Conservation (phyloP, 2,113 vertebrate species). For the Pseudorasbora parva region DNA sequence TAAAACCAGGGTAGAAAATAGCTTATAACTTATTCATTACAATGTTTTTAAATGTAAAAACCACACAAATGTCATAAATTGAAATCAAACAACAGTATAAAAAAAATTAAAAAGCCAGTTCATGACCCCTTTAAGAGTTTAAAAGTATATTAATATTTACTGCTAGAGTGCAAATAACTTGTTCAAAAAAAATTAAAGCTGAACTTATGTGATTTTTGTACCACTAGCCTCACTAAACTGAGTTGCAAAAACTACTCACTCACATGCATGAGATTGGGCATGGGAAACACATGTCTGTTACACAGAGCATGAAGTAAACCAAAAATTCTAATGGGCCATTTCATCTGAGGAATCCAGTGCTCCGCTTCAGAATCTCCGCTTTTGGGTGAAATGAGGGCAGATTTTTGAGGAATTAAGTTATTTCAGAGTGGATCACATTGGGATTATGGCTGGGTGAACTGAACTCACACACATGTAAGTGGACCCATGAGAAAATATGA, state of each 20-base stretch:
- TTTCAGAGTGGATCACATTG: neutral
- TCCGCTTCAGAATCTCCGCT: neutral
- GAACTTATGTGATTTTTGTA: neutral
- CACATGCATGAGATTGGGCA: neutral
- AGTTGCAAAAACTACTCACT: neutral
- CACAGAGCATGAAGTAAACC: constrained; percentile 57
- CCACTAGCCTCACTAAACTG: neutral
- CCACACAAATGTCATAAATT: too few relatives aligned
- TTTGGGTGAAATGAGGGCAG: neutral
- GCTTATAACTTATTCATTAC: too few relatives aligned
- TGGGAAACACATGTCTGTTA: constrained; percentile 32
- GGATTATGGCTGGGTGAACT: neutral
- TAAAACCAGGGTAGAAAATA: too few relatives aligned
- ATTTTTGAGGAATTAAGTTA: neutral
- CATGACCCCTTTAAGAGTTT: neutral
- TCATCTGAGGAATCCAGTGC: constrained; percentile 45
- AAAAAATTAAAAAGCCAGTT: too few relatives aligned
- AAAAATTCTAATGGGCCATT: constrained; percentile 53
- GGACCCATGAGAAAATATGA: neutral
- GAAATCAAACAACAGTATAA: too few relatives aligned
- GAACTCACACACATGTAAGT: neutral
- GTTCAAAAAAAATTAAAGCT: neutral
- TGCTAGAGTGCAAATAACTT: neutral
- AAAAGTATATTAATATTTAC: neutral
- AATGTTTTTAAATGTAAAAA: too few relatives aligned